Evolutionary conservation across 1,140 invertebrate genomes (phyloP), one percentile per base, ranked within the genome.

Genomic region (Euschistus heros): DNA sequence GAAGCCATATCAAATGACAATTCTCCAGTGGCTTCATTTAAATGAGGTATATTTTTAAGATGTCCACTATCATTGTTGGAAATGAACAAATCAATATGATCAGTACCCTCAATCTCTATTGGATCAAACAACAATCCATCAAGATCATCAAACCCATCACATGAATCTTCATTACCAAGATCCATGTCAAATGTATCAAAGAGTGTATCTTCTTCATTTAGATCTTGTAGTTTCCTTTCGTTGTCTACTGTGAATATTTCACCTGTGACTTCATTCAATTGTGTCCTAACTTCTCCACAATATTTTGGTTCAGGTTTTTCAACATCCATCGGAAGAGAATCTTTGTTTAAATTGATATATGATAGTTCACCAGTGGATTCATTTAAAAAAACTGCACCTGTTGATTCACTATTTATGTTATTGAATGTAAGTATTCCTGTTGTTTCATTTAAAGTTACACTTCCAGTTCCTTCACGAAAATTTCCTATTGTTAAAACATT

Each of bases 131-230:
- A 47, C 2, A 63, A 6, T 24, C 61, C 65, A 54, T 66, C 65
- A 54, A 66, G 59, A 55, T 66, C 65, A 50, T 66, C 65, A 62
- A 66, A 66, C 22, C 65, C 65, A 63, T 66, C 65, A 37, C 59
- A 63, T 14, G 65, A 66, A 47, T 66, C 65, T 33, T 66, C 65
- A 55, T 66, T 66, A n/a, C 59, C 18, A 37, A 37, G 20, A 33
- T 66, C 65, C 60, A 66, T 66, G 18, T 66, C 65, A 37, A 66
- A 66, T 18, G 60, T 26, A 62, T 66, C 65, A 42, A 54, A 62
- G 1, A 61, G 15, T 20, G 15, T 4, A 30, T 62, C 61, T 47
- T 66, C 57, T 13, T 66, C 60, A 22, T 30, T 26, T 17, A 20
- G 15, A 22, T 46, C 26, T 24, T 61, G 54, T 1, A 37, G 15